A percentile compares a stretch with the other conserved stretches of the same genome.
Conservation (phyloP, 1,140 invertebrate genomes). For the Neomicropteryx cornuta region DNA sequence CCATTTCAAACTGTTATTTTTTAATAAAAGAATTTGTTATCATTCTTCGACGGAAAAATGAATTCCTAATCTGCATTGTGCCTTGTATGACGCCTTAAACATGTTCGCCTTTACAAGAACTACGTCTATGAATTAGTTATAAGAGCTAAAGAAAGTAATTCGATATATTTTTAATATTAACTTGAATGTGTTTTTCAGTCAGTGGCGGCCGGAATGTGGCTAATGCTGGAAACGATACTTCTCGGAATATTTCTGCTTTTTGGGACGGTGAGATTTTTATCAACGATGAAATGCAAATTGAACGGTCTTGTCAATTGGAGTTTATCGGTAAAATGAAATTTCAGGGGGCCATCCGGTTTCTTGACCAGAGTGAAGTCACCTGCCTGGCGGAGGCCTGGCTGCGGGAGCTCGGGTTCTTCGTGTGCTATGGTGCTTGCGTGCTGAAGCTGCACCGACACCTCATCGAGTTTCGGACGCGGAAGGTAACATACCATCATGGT, state of each 20-base stretch:
- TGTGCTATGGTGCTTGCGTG: slow-evolving; percentile 83
- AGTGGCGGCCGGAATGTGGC: slow-evolving; percentile 79
- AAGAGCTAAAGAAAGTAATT: too few relatives aligned
- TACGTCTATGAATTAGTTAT: too few relatives aligned
- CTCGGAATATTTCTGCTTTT: slow-evolving; percentile 77
- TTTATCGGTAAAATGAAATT: slow-evolving; percentile 16
- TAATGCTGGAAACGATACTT: slow-evolving; percentile 76
- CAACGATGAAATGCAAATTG: too few relatives aligned
- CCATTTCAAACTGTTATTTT: too few relatives aligned
- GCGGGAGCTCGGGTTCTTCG: slow-evolving; percentile 79
- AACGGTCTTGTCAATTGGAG: not conserved
- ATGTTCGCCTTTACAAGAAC: too few relatives aligned
- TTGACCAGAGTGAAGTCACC: slow-evolving; percentile 64
- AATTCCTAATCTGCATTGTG: too few relatives aligned
- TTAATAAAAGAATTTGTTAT: too few relatives aligned
- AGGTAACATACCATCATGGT: too few relatives aligned
- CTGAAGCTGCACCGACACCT: slow-evolving; percentile 80
- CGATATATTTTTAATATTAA: too few relatives aligned
- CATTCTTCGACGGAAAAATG: too few relatives aligned
- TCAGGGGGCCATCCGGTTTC: slow-evolving; percentile 73
- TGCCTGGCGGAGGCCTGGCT: slow-evolving; percentile 81
- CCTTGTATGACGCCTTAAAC: too few relatives aligned
- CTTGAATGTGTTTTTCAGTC: slow-evolving; percentile 42
- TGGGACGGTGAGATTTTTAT: slow-evolving; percentile 58
- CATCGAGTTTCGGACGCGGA: slow-evolving; percentile 72